Evolutionary conservation across 2,113 vertebrate species (phyloP).

Genomic region (Laticauda colubrina): DNA sequence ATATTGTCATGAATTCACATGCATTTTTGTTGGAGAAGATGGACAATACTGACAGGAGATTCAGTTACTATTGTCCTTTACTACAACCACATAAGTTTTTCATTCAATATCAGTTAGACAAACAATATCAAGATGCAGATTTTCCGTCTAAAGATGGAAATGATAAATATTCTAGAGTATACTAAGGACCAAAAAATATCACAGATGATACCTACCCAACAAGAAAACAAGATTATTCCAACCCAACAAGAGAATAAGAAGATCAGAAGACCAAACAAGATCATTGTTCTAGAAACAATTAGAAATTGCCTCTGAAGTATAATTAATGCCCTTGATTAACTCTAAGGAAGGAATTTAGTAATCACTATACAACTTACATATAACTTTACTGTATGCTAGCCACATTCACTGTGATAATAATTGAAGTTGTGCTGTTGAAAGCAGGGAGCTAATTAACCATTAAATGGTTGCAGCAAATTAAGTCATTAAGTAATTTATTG

Average conservation of each 20-base stretch:
- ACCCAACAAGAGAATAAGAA: neutral
- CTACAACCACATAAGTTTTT: neutral
- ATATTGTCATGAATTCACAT: neutral
- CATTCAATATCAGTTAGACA: neutral
- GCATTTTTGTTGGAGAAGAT: neutral
- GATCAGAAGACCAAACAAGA: neutral
- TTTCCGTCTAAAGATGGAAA: neutral
- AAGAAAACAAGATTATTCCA: neutral
- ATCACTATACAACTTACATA: neutral
- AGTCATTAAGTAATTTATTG: neutral
- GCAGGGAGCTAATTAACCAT: neutral
- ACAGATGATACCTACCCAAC: neutral
- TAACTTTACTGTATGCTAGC: neutral
- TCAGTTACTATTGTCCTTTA: neutral
- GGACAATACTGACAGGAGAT: neutral
- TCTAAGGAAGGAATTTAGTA: neutral
- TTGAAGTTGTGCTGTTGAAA: neutral
- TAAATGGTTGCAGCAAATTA: neutral
- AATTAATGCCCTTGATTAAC: neutral
- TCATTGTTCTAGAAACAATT: neutral
- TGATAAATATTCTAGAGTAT: neutral
- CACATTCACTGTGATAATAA: neutral
- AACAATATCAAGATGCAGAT: neutral
- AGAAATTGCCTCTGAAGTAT: neutral
- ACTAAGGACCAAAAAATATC: neutral